Evolutionary conservation across 2,888 invertebrate species (phyloP), one percentile per base, ranked within the genome.

Genomic region (Chymomyza caudatula): DNA sequence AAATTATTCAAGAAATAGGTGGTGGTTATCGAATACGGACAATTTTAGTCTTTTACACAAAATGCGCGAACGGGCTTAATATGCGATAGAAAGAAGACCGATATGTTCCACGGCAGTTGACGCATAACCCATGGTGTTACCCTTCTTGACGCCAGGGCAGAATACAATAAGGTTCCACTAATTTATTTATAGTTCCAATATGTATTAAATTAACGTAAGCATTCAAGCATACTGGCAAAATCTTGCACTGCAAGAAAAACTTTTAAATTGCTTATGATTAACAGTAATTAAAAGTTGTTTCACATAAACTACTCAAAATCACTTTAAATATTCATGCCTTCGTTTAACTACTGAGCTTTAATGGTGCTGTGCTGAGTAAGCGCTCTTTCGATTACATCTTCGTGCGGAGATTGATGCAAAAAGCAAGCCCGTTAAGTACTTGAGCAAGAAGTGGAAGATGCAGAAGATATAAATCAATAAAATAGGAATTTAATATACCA

Each of bases 401-500:
- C 69, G 60, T 55, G 51, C 56, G 51, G 61, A 44, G 59, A 20
- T 23, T 54, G 63, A 67, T 70, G 77, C 13, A 73, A 56, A 67
- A 67, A 76, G 76, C 73, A 73, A 73, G 59, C 65, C 63, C 19
- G 47, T 66, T 63, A 73, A 73, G 65, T 11, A 37, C 29, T 37
- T 70, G 70, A 73, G 73, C 65, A 76, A 70, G 67, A 73, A 73
- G 59, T 20, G 6, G 53, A 57, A 67, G 76, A 59, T 19, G 60
- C 51, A 17, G 19, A 42, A 52, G 61, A 71, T 65, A 72, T 72
- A 77, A 85, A 81, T 81, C 80, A 77, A 81, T 81, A 81, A 76
- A 68, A 75, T 70, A 65, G 84, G 80, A 81, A 81, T 81, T 85
- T 81, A 85, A 85, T 85, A 83, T 69, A 69, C 69, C 64, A 47